Conservation (phyloP, 2,888 invertebrate species). For the Netelia fuscicornis region DNA sequence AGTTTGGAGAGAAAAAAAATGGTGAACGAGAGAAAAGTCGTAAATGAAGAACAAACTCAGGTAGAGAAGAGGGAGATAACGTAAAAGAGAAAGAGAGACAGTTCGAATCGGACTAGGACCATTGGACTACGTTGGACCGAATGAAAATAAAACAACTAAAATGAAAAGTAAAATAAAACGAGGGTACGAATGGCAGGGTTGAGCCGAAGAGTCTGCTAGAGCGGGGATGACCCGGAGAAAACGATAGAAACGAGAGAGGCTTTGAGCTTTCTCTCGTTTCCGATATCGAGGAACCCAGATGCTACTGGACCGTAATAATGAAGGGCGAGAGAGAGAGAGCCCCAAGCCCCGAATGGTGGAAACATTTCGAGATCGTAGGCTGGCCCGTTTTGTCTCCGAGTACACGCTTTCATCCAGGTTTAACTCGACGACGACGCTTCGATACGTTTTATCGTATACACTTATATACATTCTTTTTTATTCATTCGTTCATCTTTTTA, state of each 20-base stretch:
- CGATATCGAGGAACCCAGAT: constrained; percentile 65
- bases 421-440: constrained; percentile 34
- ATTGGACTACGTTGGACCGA: constrained; percentile 3
- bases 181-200: constrained; percentile 10
- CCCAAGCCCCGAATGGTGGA: constrained; percentile 9
- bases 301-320: constrained; percentile 66
- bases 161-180: constrained; percentile 51
- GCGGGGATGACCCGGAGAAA: constrained; percentile 32
- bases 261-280: constrained; percentile 53
- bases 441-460: constrained; percentile 50
- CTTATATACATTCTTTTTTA: not conserved
- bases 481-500: no score
- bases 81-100: constrained; percentile 17
- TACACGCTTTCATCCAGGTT: constrained; percentile 20
- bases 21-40: not conserved
- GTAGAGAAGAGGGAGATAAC: constrained; percentile 3
- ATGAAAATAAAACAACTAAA: constrained; percentile 61
- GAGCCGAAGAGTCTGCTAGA: not conserved
- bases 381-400: constrained; percentile 23
- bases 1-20: not conserved
- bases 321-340: constrained; percentile 54
- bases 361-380: constrained; percentile 24
- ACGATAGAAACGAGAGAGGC: constrained; percentile 57
- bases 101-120: not conserved
- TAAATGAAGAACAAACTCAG: not conserved